Conservation (phyloP, 2,888 invertebrate genomes). For the Peribatodes rhomboidaria region DNA sequence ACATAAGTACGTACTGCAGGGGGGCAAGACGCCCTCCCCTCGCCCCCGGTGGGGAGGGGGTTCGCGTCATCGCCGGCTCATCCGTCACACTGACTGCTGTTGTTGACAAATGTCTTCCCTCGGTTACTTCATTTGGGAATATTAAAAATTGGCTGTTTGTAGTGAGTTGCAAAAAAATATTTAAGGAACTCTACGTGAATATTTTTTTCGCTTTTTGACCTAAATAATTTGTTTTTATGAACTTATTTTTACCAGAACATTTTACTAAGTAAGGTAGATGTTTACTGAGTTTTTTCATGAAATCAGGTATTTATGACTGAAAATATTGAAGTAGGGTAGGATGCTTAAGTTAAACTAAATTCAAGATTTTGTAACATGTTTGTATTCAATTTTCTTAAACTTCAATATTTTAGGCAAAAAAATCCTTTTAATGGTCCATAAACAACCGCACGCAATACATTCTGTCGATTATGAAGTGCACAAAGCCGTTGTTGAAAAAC, state of each 20-base stretch:
- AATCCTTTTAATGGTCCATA: background rate
- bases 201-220: background rate
- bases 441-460: constrained; percentile 39
- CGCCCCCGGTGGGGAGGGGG: constrained; percentile 16
- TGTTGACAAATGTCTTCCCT: constrained; percentile 73
- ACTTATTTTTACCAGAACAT: too few species aligned
- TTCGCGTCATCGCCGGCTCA: constrained; percentile 63
- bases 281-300: too few species aligned
- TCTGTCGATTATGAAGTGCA: constrained; percentile 49
- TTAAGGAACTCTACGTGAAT: background rate
- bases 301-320: too few species aligned
- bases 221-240: too few species aligned
- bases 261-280: too few species aligned
- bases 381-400: too few species aligned
- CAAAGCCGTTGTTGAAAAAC: constrained; percentile 50
- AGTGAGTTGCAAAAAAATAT: constrained; percentile 31
- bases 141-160: constrained; percentile 61
- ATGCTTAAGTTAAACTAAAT: background rate
- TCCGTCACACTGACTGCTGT: constrained; percentile 73
- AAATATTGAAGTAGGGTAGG: too few species aligned
- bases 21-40: constrained; percentile 42
- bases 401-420: background rate
- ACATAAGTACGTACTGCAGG: constrained; percentile 44
- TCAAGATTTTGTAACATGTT: background rate
- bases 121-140: constrained; percentile 62